phyloP scores from a whole-genome alignment of 2,797 vertebrate genomes.

The Enteromius fasciolatus region DNA sequence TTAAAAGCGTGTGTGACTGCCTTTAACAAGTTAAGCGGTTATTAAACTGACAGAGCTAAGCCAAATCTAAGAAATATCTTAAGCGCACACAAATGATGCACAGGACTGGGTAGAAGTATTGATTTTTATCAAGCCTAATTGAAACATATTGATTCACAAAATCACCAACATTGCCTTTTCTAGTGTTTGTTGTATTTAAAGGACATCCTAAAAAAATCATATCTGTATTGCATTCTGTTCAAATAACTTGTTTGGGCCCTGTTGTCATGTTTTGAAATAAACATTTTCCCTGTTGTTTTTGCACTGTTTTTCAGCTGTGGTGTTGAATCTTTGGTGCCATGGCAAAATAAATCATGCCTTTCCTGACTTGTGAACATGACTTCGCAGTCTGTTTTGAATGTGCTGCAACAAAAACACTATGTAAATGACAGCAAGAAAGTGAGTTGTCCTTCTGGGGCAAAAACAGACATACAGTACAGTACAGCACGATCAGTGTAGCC shows the following conservation, averaged over 20 bases:
- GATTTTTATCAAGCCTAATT: neutral
- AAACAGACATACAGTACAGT: neutral
- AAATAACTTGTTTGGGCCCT: neutral
- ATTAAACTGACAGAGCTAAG: neutral
- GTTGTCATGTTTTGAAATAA: neutral
- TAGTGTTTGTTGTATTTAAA: neutral
- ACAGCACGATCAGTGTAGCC: neutral
- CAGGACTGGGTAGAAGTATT: neutral
- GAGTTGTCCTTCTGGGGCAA: neutral
- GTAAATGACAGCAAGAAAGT: neutral
- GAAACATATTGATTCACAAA: neutral
- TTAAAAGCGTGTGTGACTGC: slow-evolving; percentile 2
- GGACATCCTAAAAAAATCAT: neutral
- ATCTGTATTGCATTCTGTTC: neutral
- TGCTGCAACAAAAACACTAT: slow-evolving; percentile 10
- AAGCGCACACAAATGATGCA: neutral
- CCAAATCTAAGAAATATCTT: neutral
- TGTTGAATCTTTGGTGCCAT: neutral
- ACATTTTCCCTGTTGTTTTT: neutral
- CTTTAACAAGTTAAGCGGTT: neutral
- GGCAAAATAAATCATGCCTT: neutral
- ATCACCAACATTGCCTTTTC: neutral
- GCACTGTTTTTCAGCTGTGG: neutral
- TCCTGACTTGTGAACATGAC: neutral
- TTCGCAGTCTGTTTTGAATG: neutral